A percentile compares a stretch with the other conserved stretches of the same genome.
phyloP scores from a whole-genome alignment of 2,888 invertebrate species.

The Trachelus troglodyta region DNA sequence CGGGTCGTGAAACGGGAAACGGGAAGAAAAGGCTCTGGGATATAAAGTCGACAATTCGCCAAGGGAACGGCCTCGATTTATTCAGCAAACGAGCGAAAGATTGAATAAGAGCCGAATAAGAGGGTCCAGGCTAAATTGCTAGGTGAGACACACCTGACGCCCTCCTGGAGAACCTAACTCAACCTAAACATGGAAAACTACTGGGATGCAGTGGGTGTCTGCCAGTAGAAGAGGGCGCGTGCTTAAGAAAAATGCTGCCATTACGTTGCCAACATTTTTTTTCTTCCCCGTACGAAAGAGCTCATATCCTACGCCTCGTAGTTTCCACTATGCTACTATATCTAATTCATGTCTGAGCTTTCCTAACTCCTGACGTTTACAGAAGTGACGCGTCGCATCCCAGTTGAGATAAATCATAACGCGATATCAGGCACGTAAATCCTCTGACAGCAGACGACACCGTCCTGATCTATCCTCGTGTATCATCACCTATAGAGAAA shows the following conservation, averaged over 20 bases:
- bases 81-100: conserved; percentile 44
- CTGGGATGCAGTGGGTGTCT: not conserved
- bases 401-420: not conserved
- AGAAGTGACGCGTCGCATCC: too few relatives aligned
- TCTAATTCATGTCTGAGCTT: not conserved
- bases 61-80: conserved; percentile 48
- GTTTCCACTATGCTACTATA: not conserved
- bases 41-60: conserved; percentile 37
- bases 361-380: not conserved
- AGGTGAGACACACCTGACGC: conserved; percentile 42
- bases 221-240: not conserved
- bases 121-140: conserved; percentile 42
- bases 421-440: not conserved
- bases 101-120: conserved; percentile 51
- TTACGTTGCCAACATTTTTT: conserved; percentile 8
- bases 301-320: not conserved
- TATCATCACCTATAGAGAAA: not conserved
- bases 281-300: not conserved
- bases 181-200: not conserved
- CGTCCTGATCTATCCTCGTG: not conserved
- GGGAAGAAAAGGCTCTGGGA: conserved; percentile 21
- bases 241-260: conserved; percentile 18
- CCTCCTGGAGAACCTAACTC: conserved; percentile 10
- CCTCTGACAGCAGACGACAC: not conserved
- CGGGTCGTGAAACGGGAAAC: conserved; percentile 5